Evolutionary conservation across 2,797 vertebrate species (phyloP), one percentile per base, ranked within the genome.

Genomic region (Sebastes variabilis): DNA sequence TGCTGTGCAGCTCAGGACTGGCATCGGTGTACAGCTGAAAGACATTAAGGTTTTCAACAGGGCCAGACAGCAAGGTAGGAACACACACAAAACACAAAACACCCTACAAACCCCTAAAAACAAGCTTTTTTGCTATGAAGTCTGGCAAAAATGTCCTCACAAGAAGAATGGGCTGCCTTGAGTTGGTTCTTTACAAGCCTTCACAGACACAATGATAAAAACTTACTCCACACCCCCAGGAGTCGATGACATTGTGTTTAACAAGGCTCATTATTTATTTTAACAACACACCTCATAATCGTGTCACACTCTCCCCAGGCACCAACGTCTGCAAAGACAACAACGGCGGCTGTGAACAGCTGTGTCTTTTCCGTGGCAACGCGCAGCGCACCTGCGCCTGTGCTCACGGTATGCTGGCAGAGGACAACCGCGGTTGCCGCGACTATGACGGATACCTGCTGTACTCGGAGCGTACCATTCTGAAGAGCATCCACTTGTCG

Each of bases 21-120:
- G 98, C 60, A 99, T 99, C 0, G 98, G 98, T 0, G 98, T 99
- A 24, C 98, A 99, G 91, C 97, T 99, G 58, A 99, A 99, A 93
- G 98, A 99, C 93, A 99, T 99, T 88, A 99, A 99, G 91, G 98
- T 99, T 86, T 99, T 99, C 94, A 99, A 99, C 93, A 95, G 96
- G 76, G 97, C 97, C 84, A 94, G 98, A 27, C 98, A 99, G 90
- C 97, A 97, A 93, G 98, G 98, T 98, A 75, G 1, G 87, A 75
- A 42, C 25, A 24, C n/a, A 62, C 3, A 42, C 32, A 46, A 20
- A 16, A 62, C 3, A 42, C 32, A 36, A 22, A 20, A 60, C 42
- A 34, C 13, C 1, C 7, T 52, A 30, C n/a, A 59, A 14, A 58
- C 6, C 14, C 5, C 5, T 1, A 7, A 9, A 14, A 64, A 61